A percentile compares a stretch with the other conserved stretches of the same genome.
These are phyloP conservation scores for Drosophila subquinaria DNA, from an alignment of 2,888 invertebrate genomes.

Conservation along the genomic window DNA sequence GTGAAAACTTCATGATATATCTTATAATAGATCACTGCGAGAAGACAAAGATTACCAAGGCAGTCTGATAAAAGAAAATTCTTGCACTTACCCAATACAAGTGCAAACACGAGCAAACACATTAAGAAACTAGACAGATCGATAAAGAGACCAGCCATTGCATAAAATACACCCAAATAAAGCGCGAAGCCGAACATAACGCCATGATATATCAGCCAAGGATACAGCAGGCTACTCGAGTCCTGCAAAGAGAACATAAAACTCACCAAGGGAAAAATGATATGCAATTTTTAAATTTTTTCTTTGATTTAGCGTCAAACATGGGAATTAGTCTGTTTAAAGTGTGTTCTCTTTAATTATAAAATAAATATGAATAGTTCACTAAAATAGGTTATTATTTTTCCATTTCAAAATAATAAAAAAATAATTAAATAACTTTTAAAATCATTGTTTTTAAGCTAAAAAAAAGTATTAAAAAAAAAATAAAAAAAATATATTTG, in stretches of 20 bases:
- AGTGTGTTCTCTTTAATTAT: too few relatives aligned
- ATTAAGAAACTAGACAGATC: constrained; percentile 69
- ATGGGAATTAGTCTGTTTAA: too few relatives aligned
- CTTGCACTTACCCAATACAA: constrained; percentile 58
- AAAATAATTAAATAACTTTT: too few relatives aligned
- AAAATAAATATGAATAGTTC: too few relatives aligned
- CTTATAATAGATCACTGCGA: constrained; percentile 70
- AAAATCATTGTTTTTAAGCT: too few relatives aligned
- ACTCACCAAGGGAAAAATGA: background rate
- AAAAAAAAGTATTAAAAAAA: too few relatives aligned
- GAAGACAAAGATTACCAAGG: too few relatives aligned
- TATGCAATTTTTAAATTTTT: too few relatives aligned
- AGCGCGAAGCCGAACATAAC: constrained; percentile 67
- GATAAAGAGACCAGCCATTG: constrained; percentile 67
- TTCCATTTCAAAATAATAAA: too few relatives aligned
- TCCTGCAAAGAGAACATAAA: constrained; percentile 42
- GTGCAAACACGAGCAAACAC: constrained; percentile 61
- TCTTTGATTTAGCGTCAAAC: too few relatives aligned
- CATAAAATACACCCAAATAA: constrained; percentile 69
- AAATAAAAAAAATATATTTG: too few relatives aligned
- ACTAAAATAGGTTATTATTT: too few relatives aligned
- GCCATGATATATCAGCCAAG: constrained; percentile 77
- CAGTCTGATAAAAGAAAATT: background rate
- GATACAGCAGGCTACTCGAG: constrained; percentile 63
- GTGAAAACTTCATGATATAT: constrained; percentile 74